Conservation (phyloP, 2,797 vertebrate genomes). For the Chaunax sp. region DNA sequence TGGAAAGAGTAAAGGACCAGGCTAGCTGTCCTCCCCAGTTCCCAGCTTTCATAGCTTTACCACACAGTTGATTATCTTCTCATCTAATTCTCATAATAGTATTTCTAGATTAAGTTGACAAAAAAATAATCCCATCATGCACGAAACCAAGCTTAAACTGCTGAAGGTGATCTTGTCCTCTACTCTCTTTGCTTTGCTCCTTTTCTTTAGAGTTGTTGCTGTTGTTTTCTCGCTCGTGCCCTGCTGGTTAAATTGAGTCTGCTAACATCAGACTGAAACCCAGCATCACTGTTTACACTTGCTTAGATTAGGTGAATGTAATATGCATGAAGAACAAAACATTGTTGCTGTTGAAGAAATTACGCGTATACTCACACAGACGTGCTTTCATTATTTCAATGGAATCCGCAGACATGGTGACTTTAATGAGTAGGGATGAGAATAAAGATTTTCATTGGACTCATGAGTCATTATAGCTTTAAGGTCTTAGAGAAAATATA, state of each 20-base stretch:
- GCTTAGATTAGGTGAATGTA: constrained; percentile 67
- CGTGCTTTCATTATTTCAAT: constrained; percentile 20
- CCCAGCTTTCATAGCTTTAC: not conserved
- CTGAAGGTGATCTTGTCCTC: constrained; percentile 17
- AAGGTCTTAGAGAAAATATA: constrained; percentile 14
- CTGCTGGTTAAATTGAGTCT: constrained; percentile 7
- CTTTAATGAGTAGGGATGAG: too few species aligned
- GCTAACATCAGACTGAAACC: constrained; percentile 8
- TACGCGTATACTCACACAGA: constrained; percentile 17
- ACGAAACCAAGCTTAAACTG: not conserved
- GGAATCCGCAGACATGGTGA: constrained; percentile 18
- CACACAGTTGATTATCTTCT: not conserved
- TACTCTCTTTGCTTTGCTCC: constrained; percentile 20
- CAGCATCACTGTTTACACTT: constrained; percentile 53
- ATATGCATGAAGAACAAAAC: constrained; percentile 68
- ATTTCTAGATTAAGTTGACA: not conserved
- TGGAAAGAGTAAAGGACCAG: too few species aligned
- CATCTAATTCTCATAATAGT: not conserved
- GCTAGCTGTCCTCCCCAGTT: too few species aligned
- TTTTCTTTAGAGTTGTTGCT: not conserved
- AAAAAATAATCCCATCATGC: not conserved
- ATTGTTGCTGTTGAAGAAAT: constrained; percentile 32
- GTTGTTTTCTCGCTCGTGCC: constrained; percentile 26
- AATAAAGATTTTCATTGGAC: constrained; percentile 5
- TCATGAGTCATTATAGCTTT: constrained; percentile 12